These are phyloP conservation scores for Lamellibrachia columna DNA, from an alignment of 2,888 invertebrate genomes.

Conservation along the genomic window DNA sequence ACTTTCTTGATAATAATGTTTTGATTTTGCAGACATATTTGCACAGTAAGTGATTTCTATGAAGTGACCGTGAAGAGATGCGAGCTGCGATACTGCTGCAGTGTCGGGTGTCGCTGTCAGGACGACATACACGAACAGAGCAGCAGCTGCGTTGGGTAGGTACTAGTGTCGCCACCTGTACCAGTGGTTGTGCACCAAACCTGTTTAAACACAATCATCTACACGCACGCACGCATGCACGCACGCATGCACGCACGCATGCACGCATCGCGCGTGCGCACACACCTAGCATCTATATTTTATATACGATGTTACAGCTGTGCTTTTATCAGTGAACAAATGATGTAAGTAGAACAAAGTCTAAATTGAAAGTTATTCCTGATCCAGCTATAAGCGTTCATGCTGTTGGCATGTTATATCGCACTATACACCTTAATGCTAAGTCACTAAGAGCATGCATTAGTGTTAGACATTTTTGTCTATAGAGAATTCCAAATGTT, in stretches of 20 bases:
- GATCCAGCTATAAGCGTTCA: too few species aligned
- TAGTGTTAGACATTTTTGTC: not conserved
- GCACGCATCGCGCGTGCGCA: too few species aligned
- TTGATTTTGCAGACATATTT: not conserved
- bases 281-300: too few species aligned
- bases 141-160: not conserved
- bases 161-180: not conserved
- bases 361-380: too few species aligned
- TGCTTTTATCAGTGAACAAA: too few species aligned
- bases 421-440: not conserved
- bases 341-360: too few species aligned
- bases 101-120: not conserved
- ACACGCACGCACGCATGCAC: too few species aligned
- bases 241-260: too few species aligned
- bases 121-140: conserved; percentile 5
- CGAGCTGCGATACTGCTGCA: not conserved
- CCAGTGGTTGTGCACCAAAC: not conserved
- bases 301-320: too few species aligned
- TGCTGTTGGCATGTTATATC: not conserved
- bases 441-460: not conserved
- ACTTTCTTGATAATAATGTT: not conserved
- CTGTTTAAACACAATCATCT: not conserved
- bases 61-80: not conserved
- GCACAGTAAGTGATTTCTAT: not conserved
- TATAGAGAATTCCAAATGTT: not conserved